Evolutionary conservation across 2,113 vertebrate genomes (phyloP).

Genomic region (Archocentrus centrarchus): DNA sequence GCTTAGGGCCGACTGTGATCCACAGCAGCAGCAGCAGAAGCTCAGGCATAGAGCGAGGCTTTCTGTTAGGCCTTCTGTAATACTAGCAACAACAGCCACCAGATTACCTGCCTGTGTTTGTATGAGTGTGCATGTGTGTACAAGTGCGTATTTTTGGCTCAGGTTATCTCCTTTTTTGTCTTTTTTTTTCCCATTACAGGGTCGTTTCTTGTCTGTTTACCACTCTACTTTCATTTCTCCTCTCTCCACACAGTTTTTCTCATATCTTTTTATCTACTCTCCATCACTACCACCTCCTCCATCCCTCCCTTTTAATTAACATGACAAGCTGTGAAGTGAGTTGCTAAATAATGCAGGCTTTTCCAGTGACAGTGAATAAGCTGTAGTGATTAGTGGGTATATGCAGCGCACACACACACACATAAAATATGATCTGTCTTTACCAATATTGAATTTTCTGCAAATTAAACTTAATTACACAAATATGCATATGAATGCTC

Average conservation of each 20-base stretch:
- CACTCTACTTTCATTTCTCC: constrained; percentile 5
- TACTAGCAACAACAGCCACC: constrained; percentile 54
- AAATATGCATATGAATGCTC: constrained; percentile 2
- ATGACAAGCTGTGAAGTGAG: constrained; percentile 73
- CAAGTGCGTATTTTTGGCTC: constrained; percentile 8
- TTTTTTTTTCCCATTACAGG: background rate
- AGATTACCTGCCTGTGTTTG: constrained; percentile 53
- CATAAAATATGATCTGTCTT: constrained; percentile 1
- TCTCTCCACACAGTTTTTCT: constrained; percentile 19
- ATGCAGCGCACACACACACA: constrained; percentile 28
- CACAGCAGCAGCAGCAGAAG: constrained; percentile 33
- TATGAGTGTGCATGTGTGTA: background rate
- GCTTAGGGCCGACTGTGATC: constrained; percentile 47
- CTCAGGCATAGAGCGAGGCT: constrained; percentile 41
- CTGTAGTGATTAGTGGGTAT: constrained; percentile 68
- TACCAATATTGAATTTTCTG: background rate
- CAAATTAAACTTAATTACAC: constrained; percentile 4
- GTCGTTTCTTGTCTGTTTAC: constrained; percentile 26
- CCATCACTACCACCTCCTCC: background rate
- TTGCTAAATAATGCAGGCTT: constrained; percentile 79
- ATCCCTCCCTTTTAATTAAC: constrained; percentile 72
- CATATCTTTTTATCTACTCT: constrained; percentile 27
- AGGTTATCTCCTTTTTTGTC: constrained; percentile 32
- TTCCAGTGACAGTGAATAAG: constrained; percentile 74
- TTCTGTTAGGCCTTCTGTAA: constrained; percentile 53